Evolutionary conservation across 1,140 invertebrate species (phyloP).

Genomic region (Papilio dardanus): DNA sequence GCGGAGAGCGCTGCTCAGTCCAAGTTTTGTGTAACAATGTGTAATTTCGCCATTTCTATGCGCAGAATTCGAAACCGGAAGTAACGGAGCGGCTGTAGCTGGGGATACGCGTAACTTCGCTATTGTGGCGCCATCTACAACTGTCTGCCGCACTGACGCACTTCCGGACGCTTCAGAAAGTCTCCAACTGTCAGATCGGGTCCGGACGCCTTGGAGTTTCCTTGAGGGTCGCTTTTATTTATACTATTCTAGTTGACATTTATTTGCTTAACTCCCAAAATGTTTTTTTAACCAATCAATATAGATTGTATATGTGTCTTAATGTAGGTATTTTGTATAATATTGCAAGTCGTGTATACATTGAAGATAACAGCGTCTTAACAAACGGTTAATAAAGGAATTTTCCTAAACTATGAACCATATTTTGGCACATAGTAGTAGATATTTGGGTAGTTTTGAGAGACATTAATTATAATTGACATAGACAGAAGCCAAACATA

Average conservation of each 20-base stretch:
- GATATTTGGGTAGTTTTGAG: conserved; percentile 25
- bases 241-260: conserved; percentile 66
- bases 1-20: conserved; percentile 67
- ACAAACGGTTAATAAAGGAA: neutral
- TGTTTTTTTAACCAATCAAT: neutral
- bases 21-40: conserved; percentile 80
- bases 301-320: neutral
- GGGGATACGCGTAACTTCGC: conserved; percentile 62
- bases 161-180: conserved; percentile 79
- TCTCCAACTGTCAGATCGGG: conserved; percentile 72
- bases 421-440: conserved; percentile 25
- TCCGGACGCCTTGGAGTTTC: conserved; percentile 70
- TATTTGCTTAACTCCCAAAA: conserved; percentile 44
- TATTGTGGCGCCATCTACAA: conserved; percentile 79
- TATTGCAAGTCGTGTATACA: neutral
- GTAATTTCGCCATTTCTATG: conserved; percentile 81
- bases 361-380: neutral
- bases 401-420: neutral
- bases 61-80: conserved; percentile 73
- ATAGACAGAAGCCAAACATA: conserved; percentile 44
- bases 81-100: conserved; percentile 55
- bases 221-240: conserved; percentile 77
- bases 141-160: conserved; percentile 75
- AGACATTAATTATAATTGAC: conserved; percentile 38
- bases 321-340: conserved; percentile 2